Percentiles rank a stretch among this genome's conserved stretches.
phyloP scores from a whole-genome alignment of 35 echinoderm and acorn worm species.

The Apostichopus japonicus region DNA sequence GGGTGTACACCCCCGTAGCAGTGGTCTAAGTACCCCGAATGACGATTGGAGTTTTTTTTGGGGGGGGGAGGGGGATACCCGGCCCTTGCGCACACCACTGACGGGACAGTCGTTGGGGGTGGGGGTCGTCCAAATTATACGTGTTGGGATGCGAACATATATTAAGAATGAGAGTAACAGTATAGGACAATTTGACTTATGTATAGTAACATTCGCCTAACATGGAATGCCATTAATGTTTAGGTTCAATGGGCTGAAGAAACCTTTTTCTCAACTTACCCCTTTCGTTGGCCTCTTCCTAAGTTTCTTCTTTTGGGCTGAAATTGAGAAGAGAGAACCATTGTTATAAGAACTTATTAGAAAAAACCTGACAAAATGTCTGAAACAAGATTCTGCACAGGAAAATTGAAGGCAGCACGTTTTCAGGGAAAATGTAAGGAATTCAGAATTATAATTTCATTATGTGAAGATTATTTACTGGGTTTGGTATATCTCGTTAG shows the following conservation, averaged over 20 bases:
- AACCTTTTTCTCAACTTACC: not conserved
- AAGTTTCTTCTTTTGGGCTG: not conserved
- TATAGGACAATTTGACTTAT: too few relatives aligned
- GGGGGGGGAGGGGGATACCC: too few relatives aligned
- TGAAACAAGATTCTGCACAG: not conserved
- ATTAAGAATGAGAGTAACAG: too few relatives aligned
- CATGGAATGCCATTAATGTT: not conserved
- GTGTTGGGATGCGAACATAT: too few relatives aligned
- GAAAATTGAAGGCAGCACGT: not conserved
- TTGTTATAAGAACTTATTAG: not conserved
- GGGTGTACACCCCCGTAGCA: too few relatives aligned
- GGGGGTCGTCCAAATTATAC: too few relatives aligned
- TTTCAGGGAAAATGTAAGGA: not conserved
- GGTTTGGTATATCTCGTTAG: too few relatives aligned
- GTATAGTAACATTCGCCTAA: too few relatives aligned
- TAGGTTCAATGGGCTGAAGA: not conserved
- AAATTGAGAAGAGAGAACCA: not conserved
- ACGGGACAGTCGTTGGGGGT: too few relatives aligned
- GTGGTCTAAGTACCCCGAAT: too few relatives aligned
- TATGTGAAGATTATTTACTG: not conserved
- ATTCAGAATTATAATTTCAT: not conserved
- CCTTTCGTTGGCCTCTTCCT: not conserved
- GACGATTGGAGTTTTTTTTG: too few relatives aligned
- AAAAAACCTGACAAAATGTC: not conserved
- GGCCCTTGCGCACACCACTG: too few relatives aligned